These are phyloP conservation scores for Ephestia elutella DNA, from an alignment of 1,140 invertebrate genomes.

Conservation along the genomic window DNA sequence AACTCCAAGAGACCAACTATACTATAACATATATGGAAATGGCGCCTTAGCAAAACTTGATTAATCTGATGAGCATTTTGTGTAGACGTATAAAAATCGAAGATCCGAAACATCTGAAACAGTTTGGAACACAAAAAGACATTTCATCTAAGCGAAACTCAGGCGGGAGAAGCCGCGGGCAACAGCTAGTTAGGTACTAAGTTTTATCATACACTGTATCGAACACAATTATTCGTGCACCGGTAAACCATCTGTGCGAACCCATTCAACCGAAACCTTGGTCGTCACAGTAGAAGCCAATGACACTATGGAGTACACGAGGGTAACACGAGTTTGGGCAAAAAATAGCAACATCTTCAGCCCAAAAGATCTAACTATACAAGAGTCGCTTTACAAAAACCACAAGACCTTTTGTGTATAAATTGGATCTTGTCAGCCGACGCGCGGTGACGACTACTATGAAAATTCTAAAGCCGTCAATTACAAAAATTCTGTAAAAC, in stretches of 20 bases:
- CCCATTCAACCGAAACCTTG: neutral
- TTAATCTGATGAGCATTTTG: too few relatives aligned
- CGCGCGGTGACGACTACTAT: neutral
- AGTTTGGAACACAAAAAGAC: too few relatives aligned
- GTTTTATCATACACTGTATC: too few relatives aligned
- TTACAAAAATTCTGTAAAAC: neutral
- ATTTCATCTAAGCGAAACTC: too few relatives aligned
- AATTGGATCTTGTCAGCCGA: conserved; percentile 17
- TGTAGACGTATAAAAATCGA: too few relatives aligned
- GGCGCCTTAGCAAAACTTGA: too few relatives aligned
- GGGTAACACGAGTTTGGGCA: conserved; percentile 13
- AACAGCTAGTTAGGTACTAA: too few relatives aligned
- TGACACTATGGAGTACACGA: conserved; percentile 7
- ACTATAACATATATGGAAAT: too few relatives aligned
- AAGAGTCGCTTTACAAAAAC: conserved; percentile 17
- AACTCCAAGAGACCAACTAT: too few relatives aligned
- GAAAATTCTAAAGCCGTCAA: neutral
- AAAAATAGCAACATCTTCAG: conserved; percentile 14
- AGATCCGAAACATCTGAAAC: too few relatives aligned
- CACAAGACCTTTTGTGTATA: conserved; percentile 7
- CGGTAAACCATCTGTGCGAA: neutral
- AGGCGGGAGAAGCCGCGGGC: too few relatives aligned
- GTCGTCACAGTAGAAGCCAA: conserved; percentile 9
- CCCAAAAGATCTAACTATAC: conserved; percentile 22
- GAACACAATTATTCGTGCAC: neutral